Evolutionary conservation across 1,140 invertebrate species (phyloP).

Genomic region (Neodiprion pinetum): DNA sequence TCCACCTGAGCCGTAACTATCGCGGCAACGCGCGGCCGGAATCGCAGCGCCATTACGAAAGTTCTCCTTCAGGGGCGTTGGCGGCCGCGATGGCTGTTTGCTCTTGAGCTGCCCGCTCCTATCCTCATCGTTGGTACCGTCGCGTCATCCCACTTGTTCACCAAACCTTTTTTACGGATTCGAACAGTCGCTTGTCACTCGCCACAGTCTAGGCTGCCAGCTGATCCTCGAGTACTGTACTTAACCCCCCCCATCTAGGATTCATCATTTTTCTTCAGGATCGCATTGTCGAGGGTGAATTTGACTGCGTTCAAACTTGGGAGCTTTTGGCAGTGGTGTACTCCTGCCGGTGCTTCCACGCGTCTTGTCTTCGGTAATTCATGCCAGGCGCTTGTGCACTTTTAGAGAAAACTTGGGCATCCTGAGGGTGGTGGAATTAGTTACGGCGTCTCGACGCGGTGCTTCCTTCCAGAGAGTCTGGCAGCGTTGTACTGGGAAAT

Average conservation of each 20-base stretch:
- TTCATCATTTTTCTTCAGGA: too few relatives aligned
- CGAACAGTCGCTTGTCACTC: too few relatives aligned
- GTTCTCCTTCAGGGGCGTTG: background rate
- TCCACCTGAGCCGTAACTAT: background rate
- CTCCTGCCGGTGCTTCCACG: too few relatives aligned
- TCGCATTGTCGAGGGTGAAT: too few relatives aligned
- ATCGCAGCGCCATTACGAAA: constrained; percentile 3
- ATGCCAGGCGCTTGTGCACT: too few relatives aligned
- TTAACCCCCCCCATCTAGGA: too few relatives aligned
- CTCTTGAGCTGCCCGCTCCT: background rate
- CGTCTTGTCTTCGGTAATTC: too few relatives aligned
- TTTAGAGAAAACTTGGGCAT: background rate
- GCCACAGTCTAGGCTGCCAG: too few relatives aligned
- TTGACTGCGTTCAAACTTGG: too few relatives aligned
- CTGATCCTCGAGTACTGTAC: too few relatives aligned
- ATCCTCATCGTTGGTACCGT: too few relatives aligned
- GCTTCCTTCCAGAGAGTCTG: constrained; percentile 46
- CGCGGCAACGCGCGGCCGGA: background rate
- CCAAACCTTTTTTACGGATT: background rate
- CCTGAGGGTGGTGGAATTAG: constrained; percentile 46
- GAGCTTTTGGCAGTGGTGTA: too few relatives aligned
- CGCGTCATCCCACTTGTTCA: background rate
- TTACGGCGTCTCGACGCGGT: constrained; percentile 54
- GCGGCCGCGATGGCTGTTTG: background rate
- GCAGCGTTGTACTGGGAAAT: constrained; percentile 31